Conservation (phyloP, 2,797 vertebrate genomes). For the Hydrophis major region DNA sequence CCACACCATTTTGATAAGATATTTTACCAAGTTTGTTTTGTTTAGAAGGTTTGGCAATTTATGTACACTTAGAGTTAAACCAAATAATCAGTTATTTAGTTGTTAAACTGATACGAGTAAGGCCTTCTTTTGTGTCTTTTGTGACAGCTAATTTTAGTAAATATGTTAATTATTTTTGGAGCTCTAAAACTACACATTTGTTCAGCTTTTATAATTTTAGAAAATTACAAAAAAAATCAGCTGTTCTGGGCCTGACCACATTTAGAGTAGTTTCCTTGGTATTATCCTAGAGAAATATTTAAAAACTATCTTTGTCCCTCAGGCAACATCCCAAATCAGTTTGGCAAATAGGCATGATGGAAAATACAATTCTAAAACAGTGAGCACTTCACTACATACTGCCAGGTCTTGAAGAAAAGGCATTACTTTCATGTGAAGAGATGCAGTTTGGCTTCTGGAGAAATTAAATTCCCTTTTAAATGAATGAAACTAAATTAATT, state of each 20-base stretch:
- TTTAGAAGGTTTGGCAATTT: background rate
- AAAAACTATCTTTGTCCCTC: background rate
- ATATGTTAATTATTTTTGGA: constrained; percentile 23
- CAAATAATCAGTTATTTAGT: constrained; percentile 55
- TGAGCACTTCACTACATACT: background rate
- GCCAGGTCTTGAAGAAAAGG: background rate
- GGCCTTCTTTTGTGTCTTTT: constrained; percentile 49
- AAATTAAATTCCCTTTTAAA: background rate
- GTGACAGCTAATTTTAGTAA: constrained; percentile 49
- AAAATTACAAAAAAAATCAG: background rate
- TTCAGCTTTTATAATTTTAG: constrained; percentile 39
- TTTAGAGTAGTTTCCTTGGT: background rate
- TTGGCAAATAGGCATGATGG: background rate
- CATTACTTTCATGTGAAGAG: background rate
- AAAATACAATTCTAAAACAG: background rate
- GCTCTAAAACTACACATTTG: constrained; percentile 30
- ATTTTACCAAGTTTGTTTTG: constrained; percentile 61
- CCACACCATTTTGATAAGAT: constrained; percentile 53
- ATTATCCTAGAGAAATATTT: background rate
- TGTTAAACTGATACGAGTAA: constrained; percentile 51
- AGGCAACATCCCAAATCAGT: background rate
- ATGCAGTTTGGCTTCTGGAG: background rate
- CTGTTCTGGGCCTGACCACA: background rate
- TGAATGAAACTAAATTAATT: background rate
- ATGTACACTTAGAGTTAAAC: constrained; percentile 47